Conservation (phyloP, 1,140 invertebrate genomes). For the Anastrepha ludens region DNA sequence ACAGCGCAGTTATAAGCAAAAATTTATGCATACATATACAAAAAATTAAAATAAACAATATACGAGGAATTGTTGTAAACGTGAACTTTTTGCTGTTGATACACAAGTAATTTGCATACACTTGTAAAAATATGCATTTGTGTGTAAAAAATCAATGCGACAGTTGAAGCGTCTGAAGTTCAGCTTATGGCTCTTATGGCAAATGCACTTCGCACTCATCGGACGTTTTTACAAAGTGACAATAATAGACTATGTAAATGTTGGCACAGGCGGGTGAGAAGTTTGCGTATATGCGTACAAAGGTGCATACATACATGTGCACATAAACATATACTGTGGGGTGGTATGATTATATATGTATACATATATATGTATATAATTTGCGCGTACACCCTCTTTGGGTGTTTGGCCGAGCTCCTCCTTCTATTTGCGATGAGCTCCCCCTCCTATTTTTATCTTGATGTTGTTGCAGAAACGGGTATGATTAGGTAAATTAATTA, state of each 20-base stretch:
- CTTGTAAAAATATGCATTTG: not conserved
- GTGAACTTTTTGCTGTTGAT: not conserved
- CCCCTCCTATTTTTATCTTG: too few species aligned
- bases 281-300: not conserved
- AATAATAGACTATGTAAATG: conserved; percentile 41
- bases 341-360: too few species aligned
- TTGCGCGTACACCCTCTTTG: too few species aligned
- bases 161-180: conserved; percentile 41
- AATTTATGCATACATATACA: not conserved
- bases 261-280: conserved; percentile 8
- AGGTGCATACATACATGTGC: not conserved
- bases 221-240: conserved; percentile 25
- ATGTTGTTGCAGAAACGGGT: too few species aligned
- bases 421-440: too few species aligned
- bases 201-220: conserved; percentile 52
- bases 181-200: conserved; percentile 5
- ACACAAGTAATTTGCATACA: conserved; percentile 27
- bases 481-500: too few species aligned
- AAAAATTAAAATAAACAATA: not conserved
- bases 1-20: conserved; percentile 21
- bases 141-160: conserved; percentile 25
- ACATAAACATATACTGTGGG: not conserved
- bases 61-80: not conserved
- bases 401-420: too few species aligned
- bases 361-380: too few species aligned